Conservation (phyloP, 37 sponge, comb jelly and placozoan species). For the Dysidea cf. avara region DNA sequence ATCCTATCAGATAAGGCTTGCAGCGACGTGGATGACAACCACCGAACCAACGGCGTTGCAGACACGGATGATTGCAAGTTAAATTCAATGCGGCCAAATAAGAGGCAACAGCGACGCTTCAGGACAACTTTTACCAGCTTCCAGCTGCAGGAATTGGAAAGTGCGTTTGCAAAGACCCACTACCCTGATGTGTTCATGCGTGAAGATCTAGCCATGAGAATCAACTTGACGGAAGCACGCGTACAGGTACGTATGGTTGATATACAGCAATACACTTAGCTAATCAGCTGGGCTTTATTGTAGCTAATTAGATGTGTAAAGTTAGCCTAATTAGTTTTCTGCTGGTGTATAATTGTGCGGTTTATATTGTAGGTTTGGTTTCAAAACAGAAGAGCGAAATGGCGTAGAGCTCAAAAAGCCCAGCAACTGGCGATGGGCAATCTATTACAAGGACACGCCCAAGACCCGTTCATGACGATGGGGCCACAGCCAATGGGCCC, state of each 20-base stretch:
- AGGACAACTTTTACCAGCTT: slow-evolving; percentile 91
- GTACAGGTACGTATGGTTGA: slow-evolving; percentile 77
- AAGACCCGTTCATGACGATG: slow-evolving; percentile 53
- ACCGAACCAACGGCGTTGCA: too few relatives aligned
- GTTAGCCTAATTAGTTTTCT: background rate
- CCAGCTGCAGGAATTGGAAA: slow-evolving; percentile 88
- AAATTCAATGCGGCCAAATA: slow-evolving; percentile 29
- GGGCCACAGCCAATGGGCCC: slow-evolving; percentile 17
- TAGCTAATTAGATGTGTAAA: background rate
- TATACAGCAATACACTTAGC: background rate
- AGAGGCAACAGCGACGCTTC: slow-evolving; percentile 88
- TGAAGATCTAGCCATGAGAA: slow-evolving; percentile 86
- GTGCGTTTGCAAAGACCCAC: slow-evolving; percentile 87
- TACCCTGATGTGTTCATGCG: slow-evolving; percentile 95
- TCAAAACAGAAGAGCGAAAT: slow-evolving; percentile 81
- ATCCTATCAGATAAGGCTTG: too few relatives aligned
- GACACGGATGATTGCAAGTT: background rate
- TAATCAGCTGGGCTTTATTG: background rate
- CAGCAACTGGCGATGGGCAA: slow-evolving; percentile 78
- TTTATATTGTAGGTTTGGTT: slow-evolving; percentile 72
- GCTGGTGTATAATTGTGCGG: background rate
- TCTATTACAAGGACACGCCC: slow-evolving; percentile 65
- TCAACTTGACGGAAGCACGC: slow-evolving; percentile 87
- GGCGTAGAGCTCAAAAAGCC: slow-evolving; percentile 85
- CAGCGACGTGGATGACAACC: too few relatives aligned